Evolutionary conservation across 23 tunicate species (phyloP).

Genomic region (Clavelina lepadiformis): DNA sequence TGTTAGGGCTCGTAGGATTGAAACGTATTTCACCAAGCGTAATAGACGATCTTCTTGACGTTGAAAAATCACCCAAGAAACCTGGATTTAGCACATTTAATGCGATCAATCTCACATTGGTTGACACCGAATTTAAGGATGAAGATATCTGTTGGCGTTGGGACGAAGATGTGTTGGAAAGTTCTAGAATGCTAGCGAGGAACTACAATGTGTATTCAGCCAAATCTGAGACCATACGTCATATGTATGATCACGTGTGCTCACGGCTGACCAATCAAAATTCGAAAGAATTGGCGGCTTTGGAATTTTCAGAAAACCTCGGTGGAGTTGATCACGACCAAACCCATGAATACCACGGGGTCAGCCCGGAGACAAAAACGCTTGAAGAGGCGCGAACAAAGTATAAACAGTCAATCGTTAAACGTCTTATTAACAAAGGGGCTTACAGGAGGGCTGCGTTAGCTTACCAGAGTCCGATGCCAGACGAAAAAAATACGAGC

Average conservation of each 20-base stretch:
- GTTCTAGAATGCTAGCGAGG: conserved; percentile 13
- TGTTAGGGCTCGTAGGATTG: conserved; percentile 24
- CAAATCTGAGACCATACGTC: conserved; percentile 29
- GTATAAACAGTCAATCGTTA: not conserved
- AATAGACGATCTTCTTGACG: conserved; percentile 44
- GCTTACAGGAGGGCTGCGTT: conserved; percentile 7
- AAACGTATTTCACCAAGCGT: conserved; percentile 5
- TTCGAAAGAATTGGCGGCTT: not conserved
- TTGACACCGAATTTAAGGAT: conserved; percentile 44
- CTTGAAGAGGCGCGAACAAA: conserved; percentile 31
- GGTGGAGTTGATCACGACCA: not conserved
- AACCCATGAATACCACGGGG: not conserved
- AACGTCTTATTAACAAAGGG: conserved; percentile 25
- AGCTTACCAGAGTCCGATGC: too few relatives aligned
- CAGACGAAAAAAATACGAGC: too few relatives aligned
- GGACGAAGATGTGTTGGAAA: conserved; percentile 34
- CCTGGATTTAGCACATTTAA: conserved; percentile 1
- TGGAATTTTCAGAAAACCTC: not conserved
- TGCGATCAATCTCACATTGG: conserved; percentile 26
- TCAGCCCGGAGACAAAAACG: not conserved
- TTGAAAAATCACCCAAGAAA: conserved; percentile 36
- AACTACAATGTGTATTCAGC: conserved; percentile 19
- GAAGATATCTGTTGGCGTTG: conserved; percentile 66
- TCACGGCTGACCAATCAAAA: not conserved
- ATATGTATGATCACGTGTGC: conserved; percentile 13